A percentile compares a stretch with the other conserved stretches of the same genome.
These are phyloP conservation scores for Hypsibius dujardini DNA, from an alignment of 1,140 invertebrate genomes.

Conservation along the genomic window DNA sequence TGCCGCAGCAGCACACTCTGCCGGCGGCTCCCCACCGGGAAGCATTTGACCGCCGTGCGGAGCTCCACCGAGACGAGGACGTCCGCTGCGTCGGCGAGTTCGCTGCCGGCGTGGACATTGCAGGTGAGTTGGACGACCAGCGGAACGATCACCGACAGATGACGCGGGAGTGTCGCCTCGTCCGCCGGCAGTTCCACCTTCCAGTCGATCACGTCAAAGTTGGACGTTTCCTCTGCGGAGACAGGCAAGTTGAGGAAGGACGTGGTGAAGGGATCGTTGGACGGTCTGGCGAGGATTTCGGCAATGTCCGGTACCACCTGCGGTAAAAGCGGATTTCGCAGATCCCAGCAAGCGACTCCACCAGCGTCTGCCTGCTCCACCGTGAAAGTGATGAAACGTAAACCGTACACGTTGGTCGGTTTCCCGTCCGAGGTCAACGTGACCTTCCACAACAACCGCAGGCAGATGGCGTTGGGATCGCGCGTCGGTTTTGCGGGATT, in stretches of 20 bases:
- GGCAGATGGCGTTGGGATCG: not conserved
- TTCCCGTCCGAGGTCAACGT: not conserved
- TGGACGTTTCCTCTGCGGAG: not conserved
- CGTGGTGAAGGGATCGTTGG: not conserved
- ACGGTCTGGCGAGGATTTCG: not conserved
- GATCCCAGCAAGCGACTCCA: not conserved
- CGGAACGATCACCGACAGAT: not conserved
- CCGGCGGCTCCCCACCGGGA: not conserved
- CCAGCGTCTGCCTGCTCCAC: not conserved
- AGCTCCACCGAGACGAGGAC: not conserved
- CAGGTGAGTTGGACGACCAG: not conserved
- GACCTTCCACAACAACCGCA: conserved; percentile 7
- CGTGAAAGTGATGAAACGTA: not conserved
- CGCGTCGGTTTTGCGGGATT: not conserved
- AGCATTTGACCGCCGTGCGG: not conserved
- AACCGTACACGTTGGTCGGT: not conserved
- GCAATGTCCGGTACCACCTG: not conserved
- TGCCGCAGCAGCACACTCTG: not conserved
- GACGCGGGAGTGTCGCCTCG: not conserved
- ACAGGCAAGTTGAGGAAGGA: not conserved
- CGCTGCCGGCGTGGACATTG: too few species aligned
- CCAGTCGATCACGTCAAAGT: not conserved
- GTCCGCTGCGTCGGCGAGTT: not conserved
- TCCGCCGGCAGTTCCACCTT: not conserved
- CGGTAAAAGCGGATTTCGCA: not conserved